phyloP scores from a whole-genome alignment of 2,888 invertebrate genomes.

The Brachypterus glaber region DNA sequence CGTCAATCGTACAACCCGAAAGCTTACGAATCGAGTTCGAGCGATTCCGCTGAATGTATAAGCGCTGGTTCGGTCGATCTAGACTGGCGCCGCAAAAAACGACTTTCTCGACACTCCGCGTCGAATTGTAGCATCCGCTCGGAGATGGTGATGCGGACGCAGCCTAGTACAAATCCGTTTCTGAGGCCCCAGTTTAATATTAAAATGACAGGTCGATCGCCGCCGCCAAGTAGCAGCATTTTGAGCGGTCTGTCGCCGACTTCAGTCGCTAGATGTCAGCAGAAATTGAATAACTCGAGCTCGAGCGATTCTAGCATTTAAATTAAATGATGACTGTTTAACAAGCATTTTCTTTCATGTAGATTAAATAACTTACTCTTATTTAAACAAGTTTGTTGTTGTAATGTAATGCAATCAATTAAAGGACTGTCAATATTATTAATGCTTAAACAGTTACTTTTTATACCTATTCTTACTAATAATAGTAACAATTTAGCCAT shows the following conservation, averaged over 20 bases:
- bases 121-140: slow-evolving; percentile 40
- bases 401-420: too few relatives aligned
- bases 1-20: slow-evolving; percentile 51
- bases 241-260: slow-evolving; percentile 49
- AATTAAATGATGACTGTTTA: slow-evolving; percentile 19
- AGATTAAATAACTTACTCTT: too few relatives aligned
- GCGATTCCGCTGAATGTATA: slow-evolving; percentile 43
- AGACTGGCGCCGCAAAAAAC: slow-evolving; percentile 37
- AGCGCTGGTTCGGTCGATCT: slow-evolving; percentile 40
- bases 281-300: slow-evolving; percentile 28
- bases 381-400: too few relatives aligned
- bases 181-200: slow-evolving; percentile 38
- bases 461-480: too few relatives aligned
- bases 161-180: slow-evolving; percentile 30
- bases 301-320: slow-evolving; percentile 39
- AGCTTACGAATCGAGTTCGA: slow-evolving; percentile 46
- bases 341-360: too few relatives aligned
- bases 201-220: slow-evolving; percentile 42
- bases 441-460: too few relatives aligned
- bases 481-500: too few relatives aligned
- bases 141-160: slow-evolving; percentile 34
- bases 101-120: slow-evolving; percentile 34
- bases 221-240: slow-evolving; percentile 47
- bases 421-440: too few relatives aligned
- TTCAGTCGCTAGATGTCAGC: slow-evolving; percentile 37